phyloP scores from a whole-genome alignment of 2,113 vertebrate species.

The Mionectes macconnelli region DNA sequence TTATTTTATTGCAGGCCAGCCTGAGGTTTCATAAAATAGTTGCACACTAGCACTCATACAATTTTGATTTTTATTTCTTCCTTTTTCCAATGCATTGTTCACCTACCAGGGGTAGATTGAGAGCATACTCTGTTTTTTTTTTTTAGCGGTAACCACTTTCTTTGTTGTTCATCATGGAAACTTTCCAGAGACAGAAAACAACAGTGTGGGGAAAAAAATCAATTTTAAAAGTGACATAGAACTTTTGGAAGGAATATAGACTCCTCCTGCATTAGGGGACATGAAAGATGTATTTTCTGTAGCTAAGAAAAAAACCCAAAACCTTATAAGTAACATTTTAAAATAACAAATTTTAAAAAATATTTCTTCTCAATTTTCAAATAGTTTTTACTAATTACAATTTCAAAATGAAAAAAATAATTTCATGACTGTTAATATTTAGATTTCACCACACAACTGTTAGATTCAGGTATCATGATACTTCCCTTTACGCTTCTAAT shows the following conservation, averaged over 20 bases:
- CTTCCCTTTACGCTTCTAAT: not conserved
- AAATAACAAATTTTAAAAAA: not conserved
- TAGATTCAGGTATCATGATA: not conserved
- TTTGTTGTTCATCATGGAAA: not conserved
- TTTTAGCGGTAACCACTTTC: not conserved
- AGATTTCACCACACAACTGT: not conserved
- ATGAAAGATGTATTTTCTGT: not conserved
- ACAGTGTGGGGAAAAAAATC: not conserved
- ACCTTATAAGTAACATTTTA: too few relatives aligned
- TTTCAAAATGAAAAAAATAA: not conserved
- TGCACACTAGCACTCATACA: not conserved
- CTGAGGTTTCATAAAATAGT: not conserved
- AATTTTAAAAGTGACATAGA: accelerated
- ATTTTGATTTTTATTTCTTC: not conserved
- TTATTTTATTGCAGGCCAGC: not conserved
- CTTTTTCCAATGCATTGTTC: not conserved
- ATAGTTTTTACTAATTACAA: not conserved
- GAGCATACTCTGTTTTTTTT: not conserved
- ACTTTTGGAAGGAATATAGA: not conserved
- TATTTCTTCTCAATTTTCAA: not conserved
- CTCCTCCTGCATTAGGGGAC: not conserved
- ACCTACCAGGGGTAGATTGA: not conserved
- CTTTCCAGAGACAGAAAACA: not conserved
- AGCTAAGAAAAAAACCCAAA: not conserved
- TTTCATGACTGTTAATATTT: not conserved